phyloP scores from a whole-genome alignment of 2,888 invertebrate genomes.

The Eurytoma adleriae region DNA sequence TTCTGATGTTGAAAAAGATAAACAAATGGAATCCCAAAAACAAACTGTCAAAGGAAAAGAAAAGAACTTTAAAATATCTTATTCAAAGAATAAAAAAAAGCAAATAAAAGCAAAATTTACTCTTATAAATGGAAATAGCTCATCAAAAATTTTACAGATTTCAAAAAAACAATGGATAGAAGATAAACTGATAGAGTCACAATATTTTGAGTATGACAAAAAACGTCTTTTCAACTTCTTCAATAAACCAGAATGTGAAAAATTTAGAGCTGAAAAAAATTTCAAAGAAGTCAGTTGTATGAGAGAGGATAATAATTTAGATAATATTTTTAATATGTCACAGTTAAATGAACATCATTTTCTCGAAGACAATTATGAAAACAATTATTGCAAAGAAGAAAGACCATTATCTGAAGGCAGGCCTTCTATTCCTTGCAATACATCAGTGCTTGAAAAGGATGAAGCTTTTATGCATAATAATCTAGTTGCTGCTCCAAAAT shows the following conservation, averaged over 20 bases:
- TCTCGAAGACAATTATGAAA: not conserved
- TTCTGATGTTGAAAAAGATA: not conserved
- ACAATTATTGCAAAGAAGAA: constrained; percentile 54
- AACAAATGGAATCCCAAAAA: too few relatives aligned
- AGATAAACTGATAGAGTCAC: not conserved
- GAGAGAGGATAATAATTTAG: not conserved
- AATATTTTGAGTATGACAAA: not conserved
- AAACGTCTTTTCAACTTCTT: not conserved
- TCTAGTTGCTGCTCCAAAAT: constrained; percentile 83
- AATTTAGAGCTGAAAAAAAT: not conserved
- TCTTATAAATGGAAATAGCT: not conserved
- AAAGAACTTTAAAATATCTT: not conserved
- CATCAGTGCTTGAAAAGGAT: constrained; percentile 24
- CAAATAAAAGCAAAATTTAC: not conserved
- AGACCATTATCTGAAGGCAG: constrained; percentile 52
- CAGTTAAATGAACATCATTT: not conserved
- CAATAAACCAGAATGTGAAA: not conserved
- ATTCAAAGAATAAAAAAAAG: not conserved
- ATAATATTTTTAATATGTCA: not conserved
- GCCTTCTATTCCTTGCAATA: constrained; percentile 44
- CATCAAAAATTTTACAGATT: not conserved
- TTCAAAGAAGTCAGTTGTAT: not conserved
- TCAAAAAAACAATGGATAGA: not conserved
- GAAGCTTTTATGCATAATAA: constrained; percentile 73
- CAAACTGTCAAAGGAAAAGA: not conserved